Conservation (phyloP, 2,113 vertebrate species). For the Pseudorasbora parva region DNA sequence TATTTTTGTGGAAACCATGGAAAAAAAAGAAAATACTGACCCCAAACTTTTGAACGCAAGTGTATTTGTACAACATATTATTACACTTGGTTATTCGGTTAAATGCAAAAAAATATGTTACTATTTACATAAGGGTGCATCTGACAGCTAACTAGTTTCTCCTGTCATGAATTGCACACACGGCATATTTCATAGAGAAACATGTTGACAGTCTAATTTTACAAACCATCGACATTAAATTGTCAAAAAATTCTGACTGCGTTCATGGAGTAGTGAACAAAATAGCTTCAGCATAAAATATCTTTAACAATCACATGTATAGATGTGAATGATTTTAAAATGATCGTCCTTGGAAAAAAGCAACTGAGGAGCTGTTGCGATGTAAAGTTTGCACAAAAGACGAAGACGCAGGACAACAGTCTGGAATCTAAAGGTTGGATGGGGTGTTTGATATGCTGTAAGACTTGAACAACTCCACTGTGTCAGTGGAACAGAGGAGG, state of each 20-base stretch:
- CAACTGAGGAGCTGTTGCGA: neutral
- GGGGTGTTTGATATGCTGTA: too few relatives aligned
- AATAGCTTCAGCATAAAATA: neutral
- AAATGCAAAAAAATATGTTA: neutral
- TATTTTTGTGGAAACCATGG: neutral
- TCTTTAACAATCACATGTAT: neutral
- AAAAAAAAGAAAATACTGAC: neutral
- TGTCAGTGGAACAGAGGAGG: neutral
- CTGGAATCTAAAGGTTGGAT: neutral
- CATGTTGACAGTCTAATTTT: neutral
- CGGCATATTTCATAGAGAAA: neutral
- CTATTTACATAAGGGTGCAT: neutral
- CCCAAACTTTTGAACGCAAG: neutral
- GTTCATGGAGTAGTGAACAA: neutral
- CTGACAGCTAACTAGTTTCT: neutral
- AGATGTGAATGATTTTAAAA: too few relatives aligned
- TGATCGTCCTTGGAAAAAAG: too few relatives aligned
- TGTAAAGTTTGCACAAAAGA: neutral
- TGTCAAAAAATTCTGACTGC: neutral
- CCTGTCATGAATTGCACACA: neutral
- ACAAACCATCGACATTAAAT: neutral
- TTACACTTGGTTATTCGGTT: neutral
- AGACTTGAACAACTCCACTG: too few relatives aligned
- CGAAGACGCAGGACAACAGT: slow-evolving; percentile 3
- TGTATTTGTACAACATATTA: neutral